Evolutionary conservation across 2,797 vertebrate species (phyloP).

Genomic region (Hemitrygon akajei): DNA sequence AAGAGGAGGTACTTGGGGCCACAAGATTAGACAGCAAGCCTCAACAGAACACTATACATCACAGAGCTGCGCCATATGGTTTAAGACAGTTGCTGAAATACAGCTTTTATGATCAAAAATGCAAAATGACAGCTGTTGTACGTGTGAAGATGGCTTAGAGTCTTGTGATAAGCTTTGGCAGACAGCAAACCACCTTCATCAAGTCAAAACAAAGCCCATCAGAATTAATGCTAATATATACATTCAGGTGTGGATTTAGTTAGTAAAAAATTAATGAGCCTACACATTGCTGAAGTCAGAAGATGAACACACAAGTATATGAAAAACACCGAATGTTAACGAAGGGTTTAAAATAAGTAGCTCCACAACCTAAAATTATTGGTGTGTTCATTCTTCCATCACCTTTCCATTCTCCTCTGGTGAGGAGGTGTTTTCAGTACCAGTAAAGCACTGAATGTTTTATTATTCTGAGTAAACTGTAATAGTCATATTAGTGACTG

Average conservation of each 20-base stretch:
- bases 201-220: neutral
- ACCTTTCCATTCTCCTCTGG: neutral
- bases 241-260: neutral
- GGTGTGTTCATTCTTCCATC: neutral
- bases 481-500: neutral
- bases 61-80: neutral
- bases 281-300: neutral
- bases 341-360: neutral
- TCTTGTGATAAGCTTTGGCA: neutral
- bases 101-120: neutral
- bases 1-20: neutral
- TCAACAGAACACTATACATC: slow-evolving; percentile 4
- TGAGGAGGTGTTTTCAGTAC: slow-evolving; percentile 20
- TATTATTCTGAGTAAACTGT: neutral
- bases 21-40: neutral
- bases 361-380: neutral
- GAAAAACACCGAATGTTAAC: neutral
- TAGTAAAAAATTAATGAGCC: neutral
- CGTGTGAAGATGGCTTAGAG: neutral
- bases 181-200: neutral
- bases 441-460: neutral
- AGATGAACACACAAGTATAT: neutral
- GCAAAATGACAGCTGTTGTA: slow-evolving; percentile 17
- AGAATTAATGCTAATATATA: neutral
- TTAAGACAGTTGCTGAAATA: neutral